Evolutionary conservation across 1,140 invertebrate species (phyloP).

Genomic region (Brachionus asplanchnoidis): DNA sequence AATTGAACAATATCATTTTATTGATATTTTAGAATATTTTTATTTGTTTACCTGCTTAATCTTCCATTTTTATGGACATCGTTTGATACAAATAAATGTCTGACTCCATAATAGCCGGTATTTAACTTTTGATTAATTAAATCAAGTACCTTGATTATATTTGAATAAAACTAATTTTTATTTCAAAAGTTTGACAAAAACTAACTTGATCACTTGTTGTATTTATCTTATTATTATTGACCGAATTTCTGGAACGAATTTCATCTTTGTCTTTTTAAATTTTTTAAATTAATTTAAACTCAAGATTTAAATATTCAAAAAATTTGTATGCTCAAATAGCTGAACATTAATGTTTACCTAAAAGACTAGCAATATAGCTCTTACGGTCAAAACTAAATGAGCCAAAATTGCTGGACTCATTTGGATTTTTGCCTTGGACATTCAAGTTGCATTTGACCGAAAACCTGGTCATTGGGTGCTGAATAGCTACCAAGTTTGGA

Average conservation of each 20-base stretch:
- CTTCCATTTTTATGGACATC: not conserved
- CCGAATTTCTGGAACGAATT: not conserved
- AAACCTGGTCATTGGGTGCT: slow-evolving; percentile 1
- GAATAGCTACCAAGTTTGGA: slow-evolving; percentile 16
- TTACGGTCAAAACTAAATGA: not conserved
- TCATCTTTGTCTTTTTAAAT: not conserved
- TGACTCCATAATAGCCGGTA: slow-evolving; percentile 18
- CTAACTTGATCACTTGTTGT: slow-evolving; percentile 13
- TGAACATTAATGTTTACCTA: not conserved
- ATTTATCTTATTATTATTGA: not conserved
- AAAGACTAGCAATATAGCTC: not conserved
- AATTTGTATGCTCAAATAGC: no score
- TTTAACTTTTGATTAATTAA: slow-evolving; percentile 30
- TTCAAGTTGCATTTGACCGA: not conserved
- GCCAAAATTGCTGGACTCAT: not conserved
- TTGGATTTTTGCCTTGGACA: not conserved
- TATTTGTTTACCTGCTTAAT: not conserved
- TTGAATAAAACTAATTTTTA: not conserved
- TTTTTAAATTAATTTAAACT: not conserved
- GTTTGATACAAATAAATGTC: slow-evolving; percentile 23
- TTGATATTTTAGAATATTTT: not conserved
- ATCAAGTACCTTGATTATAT: not conserved
- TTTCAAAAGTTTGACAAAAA: not conserved
- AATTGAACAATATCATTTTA: no score
- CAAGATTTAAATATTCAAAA: not conserved